Conservation (phyloP, 1,140 invertebrate species). For the Gonioctena quinquepunctata region DNA sequence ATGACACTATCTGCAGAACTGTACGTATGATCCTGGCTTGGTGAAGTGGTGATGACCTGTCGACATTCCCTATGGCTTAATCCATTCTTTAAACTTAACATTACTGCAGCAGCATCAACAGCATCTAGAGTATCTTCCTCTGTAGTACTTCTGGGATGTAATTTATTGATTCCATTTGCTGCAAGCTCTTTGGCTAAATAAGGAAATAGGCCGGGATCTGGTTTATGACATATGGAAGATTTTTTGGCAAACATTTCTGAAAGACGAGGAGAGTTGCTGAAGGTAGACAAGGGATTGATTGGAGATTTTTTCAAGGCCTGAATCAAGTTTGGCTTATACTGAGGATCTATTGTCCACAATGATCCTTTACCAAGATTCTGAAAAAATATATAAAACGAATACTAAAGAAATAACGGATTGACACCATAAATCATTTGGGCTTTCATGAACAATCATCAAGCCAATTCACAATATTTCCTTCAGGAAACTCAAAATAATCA, state of each 20-base stretch:
- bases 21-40: constrained; percentile 81
- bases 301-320: constrained; percentile 83
- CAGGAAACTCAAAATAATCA: too few relatives aligned
- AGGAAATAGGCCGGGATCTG: constrained; percentile 77
- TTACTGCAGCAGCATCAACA: constrained; percentile 80
- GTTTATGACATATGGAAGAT: constrained; percentile 54
- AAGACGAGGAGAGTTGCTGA: constrained; percentile 54
- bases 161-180: constrained; percentile 49
- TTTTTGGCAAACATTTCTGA: constrained; percentile 43
- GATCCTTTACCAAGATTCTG: constrained; percentile 93
- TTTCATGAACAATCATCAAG: too few relatives aligned
- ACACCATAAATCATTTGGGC: too few relatives aligned
- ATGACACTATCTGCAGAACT: constrained; percentile 57
- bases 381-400: too few relatives aligned
- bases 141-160: background rate
- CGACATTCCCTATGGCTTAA: constrained; percentile 23
- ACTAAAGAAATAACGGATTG: too few relatives aligned
- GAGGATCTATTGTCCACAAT: constrained; percentile 91
- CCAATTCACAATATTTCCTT: too few relatives aligned
- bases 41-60: constrained; percentile 72
- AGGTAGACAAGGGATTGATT: constrained; percentile 71
- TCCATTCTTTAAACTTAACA: constrained; percentile 79
- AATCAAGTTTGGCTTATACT: constrained; percentile 82
- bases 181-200: constrained; percentile 72
- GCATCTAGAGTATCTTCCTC: constrained; percentile 65